These are phyloP conservation scores for Capricornis sumatraensis DNA, from an alignment of 2,113 vertebrate species.

Conservation along the genomic window DNA sequence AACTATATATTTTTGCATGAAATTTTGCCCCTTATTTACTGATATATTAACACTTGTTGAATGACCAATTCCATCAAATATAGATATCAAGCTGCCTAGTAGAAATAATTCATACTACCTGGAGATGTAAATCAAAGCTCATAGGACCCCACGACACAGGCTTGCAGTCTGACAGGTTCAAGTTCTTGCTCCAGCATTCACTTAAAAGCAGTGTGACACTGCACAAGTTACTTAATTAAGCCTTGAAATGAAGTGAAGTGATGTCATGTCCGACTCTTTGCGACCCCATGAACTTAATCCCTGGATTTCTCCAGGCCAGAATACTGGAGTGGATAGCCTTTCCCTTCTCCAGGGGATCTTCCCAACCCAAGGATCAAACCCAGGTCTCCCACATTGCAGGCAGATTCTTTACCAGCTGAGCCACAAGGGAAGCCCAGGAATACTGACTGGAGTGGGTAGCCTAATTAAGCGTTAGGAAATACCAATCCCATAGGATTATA, in stretches of 20 bases:
- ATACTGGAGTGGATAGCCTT: neutral
- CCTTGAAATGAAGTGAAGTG: neutral
- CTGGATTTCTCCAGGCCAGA: neutral
- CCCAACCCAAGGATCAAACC: neutral
- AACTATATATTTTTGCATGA: neutral
- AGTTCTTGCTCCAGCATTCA: neutral
- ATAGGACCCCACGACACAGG: neutral
- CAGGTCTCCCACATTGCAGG: neutral
- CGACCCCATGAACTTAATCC: neutral
- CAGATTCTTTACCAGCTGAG: neutral
- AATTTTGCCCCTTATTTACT: neutral
- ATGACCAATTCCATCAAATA: neutral
- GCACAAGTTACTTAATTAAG: neutral
- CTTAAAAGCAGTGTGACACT: neutral
- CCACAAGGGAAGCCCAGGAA: neutral
- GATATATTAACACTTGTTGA: neutral
- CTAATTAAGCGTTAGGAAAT: neutral
- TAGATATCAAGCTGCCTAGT: neutral
- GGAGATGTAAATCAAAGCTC: neutral
- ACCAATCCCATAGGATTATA: neutral
- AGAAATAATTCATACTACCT: neutral
- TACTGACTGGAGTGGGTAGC: neutral
- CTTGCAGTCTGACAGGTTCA: neutral
- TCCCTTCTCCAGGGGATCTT: neutral
- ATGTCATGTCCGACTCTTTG: neutral